phyloP scores from a whole-genome alignment of 2,797 vertebrate genomes.

The Cheirogaleus major region DNA sequence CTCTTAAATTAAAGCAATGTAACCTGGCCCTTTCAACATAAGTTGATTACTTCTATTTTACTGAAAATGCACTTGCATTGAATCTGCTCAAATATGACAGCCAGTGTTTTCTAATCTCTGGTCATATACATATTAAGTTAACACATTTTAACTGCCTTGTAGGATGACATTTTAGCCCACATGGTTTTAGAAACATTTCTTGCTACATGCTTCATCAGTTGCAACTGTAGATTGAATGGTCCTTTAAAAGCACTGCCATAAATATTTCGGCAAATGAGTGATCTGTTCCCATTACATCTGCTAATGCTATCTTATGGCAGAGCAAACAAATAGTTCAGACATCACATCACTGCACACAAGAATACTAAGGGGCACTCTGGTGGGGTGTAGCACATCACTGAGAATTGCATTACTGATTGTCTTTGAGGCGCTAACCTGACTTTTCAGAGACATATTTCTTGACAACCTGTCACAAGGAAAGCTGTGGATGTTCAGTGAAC shows the following conservation, averaged over 20 bases:
- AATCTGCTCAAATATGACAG: constrained; percentile 24
- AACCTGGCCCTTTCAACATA: background rate
- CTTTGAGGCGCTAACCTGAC: constrained; percentile 82
- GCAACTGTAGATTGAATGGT: constrained; percentile 77
- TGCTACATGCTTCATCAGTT: constrained; percentile 78
- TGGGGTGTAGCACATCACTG: constrained; percentile 56
- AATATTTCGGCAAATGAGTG: constrained; percentile 83
- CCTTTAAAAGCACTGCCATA: constrained; percentile 81
- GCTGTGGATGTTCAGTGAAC: constrained; percentile 71
- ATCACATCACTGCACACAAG: constrained; percentile 77
- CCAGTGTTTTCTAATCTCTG: constrained; percentile 33
- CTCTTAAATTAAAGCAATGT: constrained; percentile 31
- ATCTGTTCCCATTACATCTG: constrained; percentile 82
- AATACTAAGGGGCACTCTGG: constrained; percentile 68
- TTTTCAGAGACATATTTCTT: constrained; percentile 82
- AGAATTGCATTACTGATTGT: constrained; percentile 73
- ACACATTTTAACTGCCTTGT: constrained; percentile 69
- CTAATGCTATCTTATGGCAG: constrained; percentile 80
- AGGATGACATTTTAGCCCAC: constrained; percentile 76
- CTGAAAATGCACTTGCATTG: background rate
- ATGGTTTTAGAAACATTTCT: constrained; percentile 77
- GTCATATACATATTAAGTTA: constrained; percentile 26
- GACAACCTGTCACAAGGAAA: constrained; percentile 81
- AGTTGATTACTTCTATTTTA: constrained; percentile 38
- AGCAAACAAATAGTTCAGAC: constrained; percentile 83